These are phyloP conservation scores for Acromyrmex charruanus DNA, from an alignment of 1,140 invertebrate genomes.

Conservation along the genomic window DNA sequence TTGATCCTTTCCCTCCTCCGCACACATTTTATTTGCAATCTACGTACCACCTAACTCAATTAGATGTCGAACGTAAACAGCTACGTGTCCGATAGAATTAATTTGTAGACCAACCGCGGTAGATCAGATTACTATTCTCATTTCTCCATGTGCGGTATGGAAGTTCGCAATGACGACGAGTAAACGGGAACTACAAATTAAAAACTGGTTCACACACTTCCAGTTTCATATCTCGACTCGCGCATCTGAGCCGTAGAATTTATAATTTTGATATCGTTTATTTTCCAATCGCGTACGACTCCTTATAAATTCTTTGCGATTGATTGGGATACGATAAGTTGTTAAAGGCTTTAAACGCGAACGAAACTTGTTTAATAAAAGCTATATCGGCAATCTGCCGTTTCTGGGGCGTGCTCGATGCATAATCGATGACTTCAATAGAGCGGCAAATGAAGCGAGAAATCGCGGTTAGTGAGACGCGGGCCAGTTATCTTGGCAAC, in stretches of 20 bases:
- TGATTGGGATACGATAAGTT: neutral
- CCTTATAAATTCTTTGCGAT: neutral
- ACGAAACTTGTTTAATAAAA: neutral
- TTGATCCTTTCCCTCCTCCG: neutral
- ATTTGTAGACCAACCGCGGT: constrained; percentile 32
- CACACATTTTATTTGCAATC: constrained; percentile 36
- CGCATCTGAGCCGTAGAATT: neutral
- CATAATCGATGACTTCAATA: constrained; percentile 4
- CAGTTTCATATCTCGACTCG: neutral
- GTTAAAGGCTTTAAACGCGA: neutral
- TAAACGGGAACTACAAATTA: constrained; percentile 17
- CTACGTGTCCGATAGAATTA: constrained; percentile 29
- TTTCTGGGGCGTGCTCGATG: neutral
- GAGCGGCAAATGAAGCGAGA: constrained; percentile 3
- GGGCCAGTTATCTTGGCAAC: neutral
- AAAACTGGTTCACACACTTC: neutral
- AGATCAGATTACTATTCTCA: constrained; percentile 31
- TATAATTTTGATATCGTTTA: constrained; percentile 25
- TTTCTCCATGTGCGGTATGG: neutral
- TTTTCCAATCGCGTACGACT: neutral
- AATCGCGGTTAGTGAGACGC: constrained; percentile 31
- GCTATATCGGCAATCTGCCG: neutral
- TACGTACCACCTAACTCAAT: constrained; percentile 37
- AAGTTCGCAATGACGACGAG: neutral
- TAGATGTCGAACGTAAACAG: constrained; percentile 31